These are phyloP conservation scores for Ophonus ardosiacus DNA, from an alignment of 2,888 invertebrate genomes.

Conservation along the genomic window DNA sequence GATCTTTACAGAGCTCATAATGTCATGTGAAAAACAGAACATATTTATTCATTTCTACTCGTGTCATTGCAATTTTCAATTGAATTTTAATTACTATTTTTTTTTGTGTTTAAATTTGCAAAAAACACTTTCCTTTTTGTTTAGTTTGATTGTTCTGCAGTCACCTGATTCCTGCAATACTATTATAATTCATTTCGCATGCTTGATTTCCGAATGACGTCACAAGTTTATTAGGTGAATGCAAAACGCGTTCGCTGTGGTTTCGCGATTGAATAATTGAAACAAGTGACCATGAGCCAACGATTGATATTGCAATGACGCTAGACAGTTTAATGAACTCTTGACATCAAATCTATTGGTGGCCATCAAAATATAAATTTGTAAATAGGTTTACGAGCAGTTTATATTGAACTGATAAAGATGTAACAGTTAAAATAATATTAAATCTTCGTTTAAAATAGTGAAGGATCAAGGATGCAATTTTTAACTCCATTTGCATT, in stretches of 20 bases:
- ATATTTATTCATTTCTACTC: no score
- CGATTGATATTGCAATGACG: constrained; percentile 17
- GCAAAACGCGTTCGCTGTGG: constrained; percentile 5
- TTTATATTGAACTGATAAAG: no score
- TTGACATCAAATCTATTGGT: constrained; percentile 10
- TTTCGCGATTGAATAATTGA: constrained; percentile 19
- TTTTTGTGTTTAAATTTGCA: no score
- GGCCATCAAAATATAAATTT: neutral
- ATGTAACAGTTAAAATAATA: no score
- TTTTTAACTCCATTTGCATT: no score
- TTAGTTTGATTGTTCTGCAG: neutral
- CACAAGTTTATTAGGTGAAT: constrained; percentile 46
- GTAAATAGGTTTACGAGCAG: neutral
- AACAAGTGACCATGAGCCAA: constrained; percentile 45
- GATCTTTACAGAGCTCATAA: no score
- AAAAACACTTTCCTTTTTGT: neutral
- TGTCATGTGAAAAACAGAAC: no score
- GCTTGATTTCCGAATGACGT: constrained; percentile 11
- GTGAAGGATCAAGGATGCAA: no score
- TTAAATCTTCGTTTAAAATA: no score
- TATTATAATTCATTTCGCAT: constrained; percentile 27
- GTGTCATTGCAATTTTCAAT: no score
- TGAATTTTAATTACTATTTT: no score
- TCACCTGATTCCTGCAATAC: neutral
- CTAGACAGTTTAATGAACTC: constrained; percentile 9